phyloP scores from a whole-genome alignment of 2,888 invertebrate genomes.

The Campaea margaritaria region DNA sequence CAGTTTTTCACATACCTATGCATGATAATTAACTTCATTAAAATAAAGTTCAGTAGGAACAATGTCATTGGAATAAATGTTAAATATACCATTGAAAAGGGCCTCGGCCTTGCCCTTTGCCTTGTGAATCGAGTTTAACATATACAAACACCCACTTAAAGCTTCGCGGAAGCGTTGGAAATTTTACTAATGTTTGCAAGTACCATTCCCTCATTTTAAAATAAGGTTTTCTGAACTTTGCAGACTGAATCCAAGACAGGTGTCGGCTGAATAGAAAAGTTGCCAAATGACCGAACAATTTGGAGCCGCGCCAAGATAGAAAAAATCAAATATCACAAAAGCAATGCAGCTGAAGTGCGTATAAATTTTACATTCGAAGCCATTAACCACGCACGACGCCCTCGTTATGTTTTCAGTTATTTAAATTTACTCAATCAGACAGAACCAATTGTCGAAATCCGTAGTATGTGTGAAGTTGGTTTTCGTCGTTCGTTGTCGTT shows the following conservation, averaged over 20 bases:
- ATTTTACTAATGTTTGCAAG: conserved; percentile 28
- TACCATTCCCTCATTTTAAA: conserved; percentile 7
- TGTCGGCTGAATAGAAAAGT: conserved; percentile 63
- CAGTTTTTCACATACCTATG: conserved; percentile 21
- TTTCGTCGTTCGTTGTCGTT: conserved; percentile 41
- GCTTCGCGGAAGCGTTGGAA: conserved; percentile 41
- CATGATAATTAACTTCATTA: conserved; percentile 23
- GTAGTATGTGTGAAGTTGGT: conserved; percentile 25
- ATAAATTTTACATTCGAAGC: conserved; percentile 39
- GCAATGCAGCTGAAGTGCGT: conserved; percentile 47
- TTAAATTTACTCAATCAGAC: conserved; percentile 33
- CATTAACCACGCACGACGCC: conserved; percentile 34
- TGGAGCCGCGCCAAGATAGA: conserved; percentile 64
- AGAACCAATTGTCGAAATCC: conserved; percentile 29
- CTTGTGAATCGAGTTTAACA: conserved; percentile 44
- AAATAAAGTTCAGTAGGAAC: conserved; percentile 15
- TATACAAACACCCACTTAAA: conserved; percentile 30
- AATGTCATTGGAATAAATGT: conserved; percentile 27
- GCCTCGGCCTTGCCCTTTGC: conserved; percentile 61
- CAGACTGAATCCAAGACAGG: conserved; percentile 69
- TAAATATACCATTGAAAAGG: conserved; percentile 25
- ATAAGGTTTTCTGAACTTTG: conserved; percentile 53
- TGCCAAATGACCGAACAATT: conserved; percentile 77
- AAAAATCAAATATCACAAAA: conserved; percentile 48
- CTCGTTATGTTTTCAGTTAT: conserved; percentile 34